A percentile compares a stretch with the other conserved stretches of the same genome.
Conservation (phyloP, 2,113 vertebrate species). For the Leucopternis melanops region DNA sequence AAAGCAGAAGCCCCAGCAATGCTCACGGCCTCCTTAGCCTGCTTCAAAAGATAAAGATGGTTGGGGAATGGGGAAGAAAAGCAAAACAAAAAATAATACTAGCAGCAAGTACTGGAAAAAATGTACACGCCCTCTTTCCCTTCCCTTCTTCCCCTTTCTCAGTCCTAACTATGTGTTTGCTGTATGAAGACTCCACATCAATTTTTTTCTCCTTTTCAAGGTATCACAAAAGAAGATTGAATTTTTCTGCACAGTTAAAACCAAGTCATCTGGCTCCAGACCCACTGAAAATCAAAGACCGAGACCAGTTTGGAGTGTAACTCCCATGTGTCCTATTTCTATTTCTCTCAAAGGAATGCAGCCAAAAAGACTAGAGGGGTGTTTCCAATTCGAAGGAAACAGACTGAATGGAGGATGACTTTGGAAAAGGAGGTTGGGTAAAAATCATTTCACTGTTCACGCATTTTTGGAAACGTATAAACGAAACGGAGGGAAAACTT, state of each 20-base stretch:
- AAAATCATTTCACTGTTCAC: background rate
- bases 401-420: background rate
- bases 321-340: background rate
- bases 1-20: constrained; percentile 9
- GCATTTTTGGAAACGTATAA: background rate
- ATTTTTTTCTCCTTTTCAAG: background rate
- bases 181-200: background rate
- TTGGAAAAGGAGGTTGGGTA: background rate
- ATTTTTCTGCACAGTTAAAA: background rate
- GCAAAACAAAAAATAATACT: background rate
- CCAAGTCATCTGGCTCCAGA: background rate
- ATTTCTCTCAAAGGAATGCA: background rate
- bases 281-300: background rate
- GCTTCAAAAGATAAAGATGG: constrained; percentile 15
- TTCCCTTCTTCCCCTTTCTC: background rate
- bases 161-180: background rate
- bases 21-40: background rate
- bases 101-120: background rate
- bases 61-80: background rate
- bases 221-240: background rate
- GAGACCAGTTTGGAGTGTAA: background rate
- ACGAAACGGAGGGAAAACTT: background rate
- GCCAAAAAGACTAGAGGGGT: background rate
- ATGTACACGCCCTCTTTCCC: background rate
- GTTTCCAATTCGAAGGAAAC: background rate